Evolutionary conservation across 2,113 vertebrate genomes (phyloP), one percentile per base, ranked within the genome.

Genomic region (Sebastes fasciatus): DNA sequence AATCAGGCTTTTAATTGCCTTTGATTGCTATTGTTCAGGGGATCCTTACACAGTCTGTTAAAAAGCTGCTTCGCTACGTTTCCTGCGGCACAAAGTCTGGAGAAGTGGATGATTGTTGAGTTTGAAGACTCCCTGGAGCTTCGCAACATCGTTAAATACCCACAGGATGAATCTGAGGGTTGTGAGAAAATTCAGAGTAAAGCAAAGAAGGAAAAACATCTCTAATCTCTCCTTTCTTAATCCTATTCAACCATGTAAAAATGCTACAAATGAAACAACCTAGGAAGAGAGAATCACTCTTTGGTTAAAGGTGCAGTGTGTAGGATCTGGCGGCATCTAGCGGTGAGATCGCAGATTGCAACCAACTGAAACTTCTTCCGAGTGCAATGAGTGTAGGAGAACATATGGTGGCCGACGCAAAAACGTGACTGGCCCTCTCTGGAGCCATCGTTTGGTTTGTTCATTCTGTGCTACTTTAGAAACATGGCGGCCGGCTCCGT

Each of bases 1-100:
- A 89, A 89, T 91, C 77, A 84, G 82, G 61, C 71, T 74, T 81
- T 86, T 84, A 89, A 90, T 80, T 86, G 70, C n/a, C 9, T 80
- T 60, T 83, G 76, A 88, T 88, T 60, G 51, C 74, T 60, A 1
- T 79, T 67, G 65, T 83, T 75, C 7, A 13, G 63, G 51, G 76
- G 57, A 58, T 62, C 80, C 65, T 69, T 58, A 54, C 17, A 4
- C 34, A 66, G 63, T 69, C 86, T 43, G 74, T 92, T 89, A 82
- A 89, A 84, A 82, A 45, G 62, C n/a, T 8, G n/a, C 82, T 88
- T 78, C 74, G 52, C 62, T 83, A 8, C 0, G 16, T 57, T 73
- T 85, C 8, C 75, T 8, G 43, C 45, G 10, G 80, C 55, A 63
- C 9, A 52, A 77, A 64, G 58, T 6, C 40, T 21, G 13, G 64